Conservation (phyloP, 2,888 invertebrate genomes). For the Euphydryas editha region DNA sequence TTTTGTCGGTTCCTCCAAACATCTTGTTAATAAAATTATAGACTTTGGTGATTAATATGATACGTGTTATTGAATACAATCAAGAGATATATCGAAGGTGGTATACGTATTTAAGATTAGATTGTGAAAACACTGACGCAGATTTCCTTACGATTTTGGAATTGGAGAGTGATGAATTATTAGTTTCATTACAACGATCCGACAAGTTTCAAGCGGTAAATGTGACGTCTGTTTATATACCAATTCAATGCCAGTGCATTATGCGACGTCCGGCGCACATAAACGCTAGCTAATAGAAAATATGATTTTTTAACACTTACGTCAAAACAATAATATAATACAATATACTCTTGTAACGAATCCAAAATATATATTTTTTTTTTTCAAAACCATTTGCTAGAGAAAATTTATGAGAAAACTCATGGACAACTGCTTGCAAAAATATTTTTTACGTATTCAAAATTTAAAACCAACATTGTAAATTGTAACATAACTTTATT, state of each 20-base stretch:
- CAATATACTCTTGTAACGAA: conserved; percentile 11
- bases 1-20: conserved; percentile 27
- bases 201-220: conserved; percentile 54
- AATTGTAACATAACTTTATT: background rate
- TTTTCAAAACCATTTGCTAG: background rate
- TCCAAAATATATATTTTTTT: background rate
- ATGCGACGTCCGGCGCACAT: conserved; percentile 62
- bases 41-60: background rate
- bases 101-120: background rate
- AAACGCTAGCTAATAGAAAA: conserved; percentile 36
- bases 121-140: background rate
- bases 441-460: too few relatives aligned
- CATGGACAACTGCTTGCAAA: too few relatives aligned
- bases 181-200: conserved; percentile 43
- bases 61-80: background rate
- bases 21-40: conserved; percentile 6
- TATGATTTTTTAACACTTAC: conserved; percentile 35
- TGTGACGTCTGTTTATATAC: conserved; percentile 77
- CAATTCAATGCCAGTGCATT: conserved; percentile 71
- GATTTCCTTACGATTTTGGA: background rate
- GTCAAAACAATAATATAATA: conserved; percentile 20
- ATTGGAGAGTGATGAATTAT: conserved; percentile 29
- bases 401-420: background rate
- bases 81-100: background rate
- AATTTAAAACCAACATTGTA: background rate